Evolutionary conservation across 1,140 invertebrate genomes (phyloP).

Genomic region (Thalassaphorura encarpata): DNA sequence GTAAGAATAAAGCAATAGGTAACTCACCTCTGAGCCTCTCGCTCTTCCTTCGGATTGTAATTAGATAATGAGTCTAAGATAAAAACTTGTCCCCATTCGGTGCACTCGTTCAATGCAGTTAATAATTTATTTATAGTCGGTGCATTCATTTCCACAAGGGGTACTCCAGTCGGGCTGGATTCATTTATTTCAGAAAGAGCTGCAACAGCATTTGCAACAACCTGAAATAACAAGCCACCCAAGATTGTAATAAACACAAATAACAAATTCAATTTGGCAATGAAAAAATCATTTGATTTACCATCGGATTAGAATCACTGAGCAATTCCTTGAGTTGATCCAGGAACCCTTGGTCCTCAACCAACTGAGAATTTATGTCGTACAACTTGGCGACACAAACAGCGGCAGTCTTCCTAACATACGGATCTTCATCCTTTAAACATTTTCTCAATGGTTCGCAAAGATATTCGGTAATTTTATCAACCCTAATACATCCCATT

Average conservation of each 20-base stretch:
- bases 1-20: not conserved
- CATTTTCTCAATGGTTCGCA: constrained; percentile 98
- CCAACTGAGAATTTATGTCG: constrained; percentile 95
- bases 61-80: constrained; percentile 96
- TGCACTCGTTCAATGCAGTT: constrained; percentile 97
- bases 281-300: constrained; percentile 36
- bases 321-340: constrained; percentile 94
- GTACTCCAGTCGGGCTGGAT: constrained; percentile 80
- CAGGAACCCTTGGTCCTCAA: constrained; percentile 96
- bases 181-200: constrained; percentile 98
- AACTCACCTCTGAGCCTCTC: constrained; percentile 83
- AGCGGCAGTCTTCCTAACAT: constrained; percentile 97
- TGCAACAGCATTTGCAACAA: constrained; percentile 98
- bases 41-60: constrained; percentile 92
- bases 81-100: constrained; percentile 99
- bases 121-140: constrained; percentile 97
- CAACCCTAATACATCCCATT: constrained; percentile 99
- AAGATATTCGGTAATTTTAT: constrained; percentile 99
- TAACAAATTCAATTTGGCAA: not conserved
- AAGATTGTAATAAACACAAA: not conserved
- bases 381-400: constrained; percentile 99
- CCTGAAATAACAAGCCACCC: constrained; percentile 40
- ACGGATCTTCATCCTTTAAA: constrained; percentile 98
- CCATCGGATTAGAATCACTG: constrained; percentile 99
- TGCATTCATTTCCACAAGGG: constrained; percentile 93